Conservation (phyloP, 2,797 vertebrate genomes). For the Cynodonichthys magdalenae region DNA sequence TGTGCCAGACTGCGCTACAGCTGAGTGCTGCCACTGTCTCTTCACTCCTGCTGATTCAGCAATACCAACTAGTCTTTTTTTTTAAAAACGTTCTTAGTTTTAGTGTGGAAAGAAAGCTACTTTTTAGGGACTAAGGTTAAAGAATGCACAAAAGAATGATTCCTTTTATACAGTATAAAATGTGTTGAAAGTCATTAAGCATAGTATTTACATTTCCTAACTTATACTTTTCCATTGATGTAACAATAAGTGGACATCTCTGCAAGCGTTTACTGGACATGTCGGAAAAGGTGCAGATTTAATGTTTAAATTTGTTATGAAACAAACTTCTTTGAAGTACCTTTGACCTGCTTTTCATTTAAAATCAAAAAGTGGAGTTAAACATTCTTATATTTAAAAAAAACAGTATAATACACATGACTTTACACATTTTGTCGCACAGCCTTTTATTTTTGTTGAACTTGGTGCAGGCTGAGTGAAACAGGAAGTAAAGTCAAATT, state of each 20-base stretch:
- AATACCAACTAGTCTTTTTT: slow-evolving; percentile 43
- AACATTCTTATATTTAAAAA: no score
- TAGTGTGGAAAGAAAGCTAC: slow-evolving; percentile 41
- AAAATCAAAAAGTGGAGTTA: no score
- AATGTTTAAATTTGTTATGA: no score
- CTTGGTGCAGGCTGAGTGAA: no score
- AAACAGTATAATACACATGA: no score
- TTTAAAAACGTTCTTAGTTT: slow-evolving; percentile 26
- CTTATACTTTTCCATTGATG: slow-evolving; percentile 32
- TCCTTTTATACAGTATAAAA: slow-evolving; percentile 30
- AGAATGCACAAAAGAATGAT: slow-evolving; percentile 14
- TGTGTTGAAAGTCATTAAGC: slow-evolving; percentile 41
- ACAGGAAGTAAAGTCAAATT: no score
- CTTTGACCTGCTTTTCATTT: no score
- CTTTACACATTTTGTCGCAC: no score
- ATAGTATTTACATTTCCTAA: slow-evolving; percentile 25
- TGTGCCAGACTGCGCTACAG: slow-evolving; percentile 72
- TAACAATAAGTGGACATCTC: slow-evolving; percentile 22
- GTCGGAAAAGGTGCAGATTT: background rate
- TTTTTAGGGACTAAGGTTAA: slow-evolving; percentile 38
- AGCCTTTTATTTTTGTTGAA: no score
- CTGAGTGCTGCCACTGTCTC: slow-evolving; percentile 64
- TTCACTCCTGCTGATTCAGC: slow-evolving; percentile 66
- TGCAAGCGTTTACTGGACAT: slow-evolving; percentile 1
- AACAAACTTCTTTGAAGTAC: background rate